phyloP scores from a whole-genome alignment of 2,888 invertebrate species.

The Micoletzkya japonica region DNA sequence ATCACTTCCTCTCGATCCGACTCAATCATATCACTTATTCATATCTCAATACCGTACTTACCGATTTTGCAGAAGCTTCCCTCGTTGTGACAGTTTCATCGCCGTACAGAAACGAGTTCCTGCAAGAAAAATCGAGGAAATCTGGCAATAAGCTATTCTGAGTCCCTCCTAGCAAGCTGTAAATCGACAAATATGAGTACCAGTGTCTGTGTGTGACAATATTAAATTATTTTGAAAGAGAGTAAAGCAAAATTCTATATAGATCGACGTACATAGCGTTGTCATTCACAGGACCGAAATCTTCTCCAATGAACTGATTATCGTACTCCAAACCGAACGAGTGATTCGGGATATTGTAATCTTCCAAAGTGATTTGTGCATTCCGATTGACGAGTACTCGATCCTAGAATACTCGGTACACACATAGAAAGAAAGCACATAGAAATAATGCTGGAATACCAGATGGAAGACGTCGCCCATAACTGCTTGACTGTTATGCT shows the following conservation, averaged over 20 bases:
- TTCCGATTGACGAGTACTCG: no score
- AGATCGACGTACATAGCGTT: not conserved
- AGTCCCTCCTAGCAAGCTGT: not conserved
- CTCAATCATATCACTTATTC: not conserved
- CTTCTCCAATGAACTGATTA: no score
- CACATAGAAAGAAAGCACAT: no score
- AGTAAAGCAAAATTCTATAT: not conserved
- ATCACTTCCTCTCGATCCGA: not conserved
- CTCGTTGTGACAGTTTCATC: constrained; percentile 15
- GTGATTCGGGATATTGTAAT: no score
- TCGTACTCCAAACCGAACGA: no score
- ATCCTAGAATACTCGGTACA: no score
- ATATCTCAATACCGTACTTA: not conserved
- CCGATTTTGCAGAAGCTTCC: constrained; percentile 9
- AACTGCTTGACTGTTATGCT: no score
- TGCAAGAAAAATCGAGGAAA: not conserved
- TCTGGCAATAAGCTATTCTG: not conserved
- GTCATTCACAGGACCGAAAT: not conserved
- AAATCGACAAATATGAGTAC: not conserved
- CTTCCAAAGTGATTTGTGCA: no score
- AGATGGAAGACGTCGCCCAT: no score
- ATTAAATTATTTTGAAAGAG: not conserved
- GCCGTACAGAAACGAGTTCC: constrained; percentile 12
- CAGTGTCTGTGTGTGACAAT: no score
- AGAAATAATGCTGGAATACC: no score